Evolutionary conservation across 2,797 vertebrate species (phyloP).

Genomic region (Nyctibius grandis): DNA sequence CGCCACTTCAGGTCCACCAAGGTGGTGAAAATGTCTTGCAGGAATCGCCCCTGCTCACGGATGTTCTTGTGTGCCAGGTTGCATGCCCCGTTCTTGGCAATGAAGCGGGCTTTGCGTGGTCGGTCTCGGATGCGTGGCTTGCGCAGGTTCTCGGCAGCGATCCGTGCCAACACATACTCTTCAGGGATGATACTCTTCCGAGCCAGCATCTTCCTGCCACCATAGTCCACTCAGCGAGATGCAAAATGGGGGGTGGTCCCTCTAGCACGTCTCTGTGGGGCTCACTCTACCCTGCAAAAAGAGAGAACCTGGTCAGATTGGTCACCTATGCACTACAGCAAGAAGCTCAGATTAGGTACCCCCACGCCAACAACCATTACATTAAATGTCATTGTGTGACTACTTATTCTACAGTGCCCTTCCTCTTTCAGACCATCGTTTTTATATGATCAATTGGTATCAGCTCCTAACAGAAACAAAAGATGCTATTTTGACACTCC

Average conservation of each 20-base stretch:
- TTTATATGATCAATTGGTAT: fast-evolving
- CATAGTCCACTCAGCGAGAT: constrained; percentile 50
- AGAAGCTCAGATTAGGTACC: fast-evolving
- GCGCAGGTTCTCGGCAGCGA: constrained; percentile 86
- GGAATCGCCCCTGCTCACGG: constrained; percentile 93
- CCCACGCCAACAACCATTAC: background rate
- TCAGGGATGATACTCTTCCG: constrained; percentile 98
- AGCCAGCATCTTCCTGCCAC: constrained; percentile 83
- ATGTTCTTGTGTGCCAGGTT: constrained; percentile 98
- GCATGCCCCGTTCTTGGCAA: constrained; percentile 94
- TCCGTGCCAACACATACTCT: constrained; percentile 91
- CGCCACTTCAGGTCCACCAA: constrained; percentile 97
- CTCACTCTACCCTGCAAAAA: background rate
- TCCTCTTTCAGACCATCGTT: background rate
- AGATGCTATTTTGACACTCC: background rate
- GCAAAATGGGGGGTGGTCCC: background rate
- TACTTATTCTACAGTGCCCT: background rate
- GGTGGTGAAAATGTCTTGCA: constrained; percentile 98
- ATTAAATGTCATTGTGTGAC: background rate
- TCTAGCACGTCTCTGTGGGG: background rate
- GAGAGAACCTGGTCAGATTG: background rate
- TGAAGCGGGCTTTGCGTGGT: constrained; percentile 92
- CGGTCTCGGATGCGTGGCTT: constrained; percentile 92
- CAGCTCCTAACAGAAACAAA: fast-evolving
- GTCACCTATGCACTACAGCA: background rate